phyloP scores from a whole-genome alignment of 2,888 invertebrate genomes.

The Hypomecis punctinalis region DNA sequence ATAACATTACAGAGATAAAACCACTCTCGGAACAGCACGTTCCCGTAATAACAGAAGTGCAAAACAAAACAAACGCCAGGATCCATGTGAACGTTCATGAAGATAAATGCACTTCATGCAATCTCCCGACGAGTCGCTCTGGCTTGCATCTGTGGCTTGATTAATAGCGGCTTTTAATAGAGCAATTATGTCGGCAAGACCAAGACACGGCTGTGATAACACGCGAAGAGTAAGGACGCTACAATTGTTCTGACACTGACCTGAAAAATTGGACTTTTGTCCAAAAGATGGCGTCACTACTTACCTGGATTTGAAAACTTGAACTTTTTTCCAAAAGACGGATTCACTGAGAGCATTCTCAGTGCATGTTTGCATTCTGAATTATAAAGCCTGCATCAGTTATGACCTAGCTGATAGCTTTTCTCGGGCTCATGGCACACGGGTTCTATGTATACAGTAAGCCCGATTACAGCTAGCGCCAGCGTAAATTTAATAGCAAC shows the following conservation, averaged over 20 bases:
- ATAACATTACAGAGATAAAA: constrained; percentile 10
- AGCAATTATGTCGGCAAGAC: constrained; percentile 53
- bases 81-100: constrained; percentile 38
- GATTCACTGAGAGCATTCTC: no score
- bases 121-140: constrained; percentile 34
- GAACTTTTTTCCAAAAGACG: no score
- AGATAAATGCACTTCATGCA: constrained; percentile 39
- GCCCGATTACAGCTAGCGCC: no score
- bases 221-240: constrained; percentile 19
- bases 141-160: constrained; percentile 52
- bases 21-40: constrained; percentile 6
- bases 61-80: constrained; percentile 23
- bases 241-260: neutral
- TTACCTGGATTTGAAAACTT: no score
- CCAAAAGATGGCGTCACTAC: no score
- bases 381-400: no score
- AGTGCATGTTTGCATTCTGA: no score
- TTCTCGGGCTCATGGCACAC: no score
- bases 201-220: constrained; percentile 22
- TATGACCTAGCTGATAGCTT: no score
- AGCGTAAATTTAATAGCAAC: no score
- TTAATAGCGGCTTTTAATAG: constrained; percentile 66
- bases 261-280: neutral
- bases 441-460: no score
- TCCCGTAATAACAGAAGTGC: constrained; percentile 23